phyloP scores from a whole-genome alignment of 2,888 invertebrate genomes.

The Norana najaformis region DNA sequence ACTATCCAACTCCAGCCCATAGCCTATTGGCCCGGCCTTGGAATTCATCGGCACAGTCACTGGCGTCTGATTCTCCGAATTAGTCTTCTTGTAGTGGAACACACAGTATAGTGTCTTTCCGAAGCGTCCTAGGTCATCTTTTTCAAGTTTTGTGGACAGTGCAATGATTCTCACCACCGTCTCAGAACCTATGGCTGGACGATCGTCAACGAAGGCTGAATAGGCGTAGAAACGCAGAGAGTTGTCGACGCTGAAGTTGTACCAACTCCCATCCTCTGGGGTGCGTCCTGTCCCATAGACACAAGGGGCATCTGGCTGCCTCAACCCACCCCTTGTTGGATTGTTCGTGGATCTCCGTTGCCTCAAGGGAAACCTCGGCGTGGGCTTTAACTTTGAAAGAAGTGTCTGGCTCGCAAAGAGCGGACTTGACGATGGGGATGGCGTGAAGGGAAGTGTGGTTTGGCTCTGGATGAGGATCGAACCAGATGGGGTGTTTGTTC shows the following conservation, averaged over 20 bases:
- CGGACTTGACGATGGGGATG: background rate
- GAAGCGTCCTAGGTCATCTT: background rate
- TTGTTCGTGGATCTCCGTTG: background rate
- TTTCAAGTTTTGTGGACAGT: slow-evolving; percentile 30
- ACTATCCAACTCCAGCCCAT: slow-evolving; percentile 22
- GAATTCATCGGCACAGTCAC: background rate
- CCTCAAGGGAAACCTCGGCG: background rate
- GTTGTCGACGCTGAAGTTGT: background rate
- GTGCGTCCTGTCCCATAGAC: background rate
- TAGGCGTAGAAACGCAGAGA: slow-evolving; percentile 32
- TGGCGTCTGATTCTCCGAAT: background rate
- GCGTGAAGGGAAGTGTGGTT: background rate
- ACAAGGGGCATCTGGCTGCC: background rate
- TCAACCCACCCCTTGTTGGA: background rate
- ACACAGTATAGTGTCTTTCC: slow-evolving; percentile 27
- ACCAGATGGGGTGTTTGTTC: background rate
- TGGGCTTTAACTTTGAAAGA: background rate
- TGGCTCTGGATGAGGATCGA: background rate
- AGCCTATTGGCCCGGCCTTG: slow-evolving; percentile 33
- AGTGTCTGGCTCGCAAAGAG: background rate
- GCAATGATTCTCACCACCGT: slow-evolving; percentile 31
- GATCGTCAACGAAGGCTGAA: slow-evolving; percentile 39
- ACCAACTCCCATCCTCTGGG: background rate
- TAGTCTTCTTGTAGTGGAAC: slow-evolving; percentile 25
- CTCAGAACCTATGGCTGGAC: slow-evolving; percentile 30